Conservation (phyloP, 2,797 vertebrate species). For the Kryptolebias ocellatus region DNA sequence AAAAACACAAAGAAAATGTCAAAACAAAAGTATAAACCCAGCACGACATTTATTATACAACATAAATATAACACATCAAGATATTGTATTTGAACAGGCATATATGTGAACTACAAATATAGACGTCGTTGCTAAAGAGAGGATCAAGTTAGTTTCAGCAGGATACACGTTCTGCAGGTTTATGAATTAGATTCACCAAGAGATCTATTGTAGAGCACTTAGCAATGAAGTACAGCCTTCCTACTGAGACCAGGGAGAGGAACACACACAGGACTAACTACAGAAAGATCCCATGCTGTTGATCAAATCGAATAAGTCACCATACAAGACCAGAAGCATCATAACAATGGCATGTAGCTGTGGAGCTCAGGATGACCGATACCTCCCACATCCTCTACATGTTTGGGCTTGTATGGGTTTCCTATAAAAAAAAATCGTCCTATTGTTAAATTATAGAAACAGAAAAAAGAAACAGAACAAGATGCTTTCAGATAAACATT, state of each 20-base stretch:
- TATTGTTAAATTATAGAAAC: constrained; percentile 38
- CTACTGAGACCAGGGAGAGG: constrained; percentile 81
- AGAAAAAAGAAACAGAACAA: constrained; percentile 37
- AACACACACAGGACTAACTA: constrained; percentile 84
- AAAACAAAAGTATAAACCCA: constrained; percentile 84
- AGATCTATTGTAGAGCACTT: constrained; percentile 85
- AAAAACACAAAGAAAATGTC: constrained; percentile 72
- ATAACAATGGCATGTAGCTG: constrained; percentile 76
- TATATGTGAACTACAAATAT: constrained; percentile 89
- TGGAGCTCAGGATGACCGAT: constrained; percentile 66
- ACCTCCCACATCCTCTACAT: constrained; percentile 65
- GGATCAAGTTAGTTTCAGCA: constrained; percentile 87
- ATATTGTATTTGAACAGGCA: constrained; percentile 88
- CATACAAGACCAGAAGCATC: constrained; percentile 85
- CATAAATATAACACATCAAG: constrained; percentile 88
- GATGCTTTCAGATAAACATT: constrained; percentile 47
- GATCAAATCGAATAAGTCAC: constrained; percentile 78
- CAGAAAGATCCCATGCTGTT: constrained; percentile 85
- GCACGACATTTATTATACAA: constrained; percentile 95
- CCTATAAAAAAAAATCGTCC: constrained; percentile 51
- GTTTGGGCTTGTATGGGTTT: constrained; percentile 74
- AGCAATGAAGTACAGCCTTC: constrained; percentile 86
- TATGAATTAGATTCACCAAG: constrained; percentile 78
- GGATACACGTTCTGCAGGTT: constrained; percentile 85
- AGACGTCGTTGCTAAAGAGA: constrained; percentile 84